phyloP scores from a whole-genome alignment of 2,797 vertebrate species.

The Clarias pachynema region DNA sequence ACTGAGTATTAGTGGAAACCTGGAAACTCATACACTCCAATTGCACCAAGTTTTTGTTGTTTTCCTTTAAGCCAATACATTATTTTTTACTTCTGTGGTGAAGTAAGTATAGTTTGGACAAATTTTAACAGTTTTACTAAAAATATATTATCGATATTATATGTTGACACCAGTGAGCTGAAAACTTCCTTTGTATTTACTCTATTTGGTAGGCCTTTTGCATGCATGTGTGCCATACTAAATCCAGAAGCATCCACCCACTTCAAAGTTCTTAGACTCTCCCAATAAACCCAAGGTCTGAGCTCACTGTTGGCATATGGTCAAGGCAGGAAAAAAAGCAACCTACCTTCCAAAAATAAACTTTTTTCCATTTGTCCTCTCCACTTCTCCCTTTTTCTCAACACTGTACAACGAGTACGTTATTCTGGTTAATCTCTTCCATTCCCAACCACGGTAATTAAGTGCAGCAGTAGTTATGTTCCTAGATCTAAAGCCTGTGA shows the following conservation, averaged over 20 bases:
- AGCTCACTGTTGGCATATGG: conserved; percentile 53
- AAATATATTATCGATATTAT: background rate
- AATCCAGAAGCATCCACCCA: conserved; percentile 15
- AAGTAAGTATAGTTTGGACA: background rate
- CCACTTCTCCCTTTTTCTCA: conserved; percentile 28
- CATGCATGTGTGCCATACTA: conserved; percentile 5
- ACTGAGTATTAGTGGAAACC: background rate
- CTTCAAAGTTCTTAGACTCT: conserved; percentile 35
- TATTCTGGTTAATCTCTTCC: background rate
- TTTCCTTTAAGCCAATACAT: background rate
- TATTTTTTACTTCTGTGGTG: background rate
- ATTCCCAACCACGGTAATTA: background rate
- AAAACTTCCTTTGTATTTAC: background rate
- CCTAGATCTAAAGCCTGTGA: background rate
- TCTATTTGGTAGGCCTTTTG: background rate
- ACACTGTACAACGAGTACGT: background rate
- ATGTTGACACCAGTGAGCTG: background rate
- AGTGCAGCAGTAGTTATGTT: conserved; percentile 2
- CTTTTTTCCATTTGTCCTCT: conserved; percentile 28
- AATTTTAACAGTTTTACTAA: background rate
- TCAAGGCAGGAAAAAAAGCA: conserved; percentile 40
- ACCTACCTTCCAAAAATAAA: conserved; percentile 46
- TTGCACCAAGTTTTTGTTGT: background rate
- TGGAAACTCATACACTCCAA: background rate
- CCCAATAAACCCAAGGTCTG: conserved; percentile 36